Conservation (phyloP, 30 jellyfish, hydroid and myxozoan genomes). For the Sanderia malayensis region DNA sequence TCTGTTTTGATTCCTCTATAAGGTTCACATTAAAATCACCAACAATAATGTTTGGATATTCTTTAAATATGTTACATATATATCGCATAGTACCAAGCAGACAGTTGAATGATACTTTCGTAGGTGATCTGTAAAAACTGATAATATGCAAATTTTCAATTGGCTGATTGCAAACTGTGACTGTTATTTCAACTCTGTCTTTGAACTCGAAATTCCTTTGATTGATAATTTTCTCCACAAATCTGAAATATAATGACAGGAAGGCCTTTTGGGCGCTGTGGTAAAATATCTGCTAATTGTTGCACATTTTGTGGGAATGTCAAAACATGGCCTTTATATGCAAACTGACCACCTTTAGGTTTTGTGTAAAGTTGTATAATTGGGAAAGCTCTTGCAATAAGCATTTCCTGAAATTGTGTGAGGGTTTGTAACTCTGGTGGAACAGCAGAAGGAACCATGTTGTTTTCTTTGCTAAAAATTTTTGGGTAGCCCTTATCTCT, state of each 20-base stretch:
- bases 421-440: slow-evolving; percentile 53
- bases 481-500: slow-evolving; percentile 22
- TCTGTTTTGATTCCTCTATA: too few relatives aligned
- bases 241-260: slow-evolving; percentile 41
- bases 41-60: too few relatives aligned
- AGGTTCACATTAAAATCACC: too few relatives aligned
- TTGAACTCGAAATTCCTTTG: too few relatives aligned
- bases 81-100: too few relatives aligned
- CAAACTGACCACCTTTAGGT: slow-evolving; percentile 60
- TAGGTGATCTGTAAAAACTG: too few relatives aligned
- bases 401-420: slow-evolving; percentile 59
- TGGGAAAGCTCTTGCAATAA: slow-evolving; percentile 47
- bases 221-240: slow-evolving; percentile 18
- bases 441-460: slow-evolving; percentile 59
- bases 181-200: too few relatives aligned
- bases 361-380: slow-evolving; percentile 43
- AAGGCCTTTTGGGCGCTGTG: slow-evolving; percentile 43
- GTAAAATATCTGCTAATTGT: slow-evolving; percentile 38
- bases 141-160: too few relatives aligned
- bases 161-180: too few relatives aligned
- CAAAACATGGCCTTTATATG: slow-evolving; percentile 54
- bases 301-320: slow-evolving; percentile 48
- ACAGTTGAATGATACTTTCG: too few relatives aligned
- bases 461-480: slow-evolving; percentile 37
- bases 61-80: too few relatives aligned